Evolutionary conservation across 2,888 invertebrate genomes (phyloP).

Genomic region (Tribolium freemani): DNA sequence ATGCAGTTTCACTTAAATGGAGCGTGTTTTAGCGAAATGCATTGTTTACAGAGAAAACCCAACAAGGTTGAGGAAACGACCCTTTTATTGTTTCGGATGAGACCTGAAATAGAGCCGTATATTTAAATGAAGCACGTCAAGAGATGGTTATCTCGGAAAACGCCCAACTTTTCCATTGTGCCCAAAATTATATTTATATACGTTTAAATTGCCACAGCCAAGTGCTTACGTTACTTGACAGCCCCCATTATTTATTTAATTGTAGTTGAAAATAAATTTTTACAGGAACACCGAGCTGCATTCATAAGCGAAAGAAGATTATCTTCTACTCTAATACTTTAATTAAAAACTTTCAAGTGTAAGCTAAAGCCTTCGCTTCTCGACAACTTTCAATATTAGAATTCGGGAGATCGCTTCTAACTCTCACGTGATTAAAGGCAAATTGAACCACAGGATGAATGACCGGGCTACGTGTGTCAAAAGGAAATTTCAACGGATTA

Average conservation of each 20-base stretch:
- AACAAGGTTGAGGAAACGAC: slow-evolving; percentile 44
- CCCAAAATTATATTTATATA: slow-evolving; percentile 36
- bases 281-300: not conserved
- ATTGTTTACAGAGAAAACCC: slow-evolving; percentile 41
- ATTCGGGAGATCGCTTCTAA: slow-evolving; percentile 20
- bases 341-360: slow-evolving; percentile 30
- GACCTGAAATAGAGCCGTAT: slow-evolving; percentile 42
- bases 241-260: slow-evolving; percentile 23
- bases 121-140: slow-evolving; percentile 48
- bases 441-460: slow-evolving; percentile 22
- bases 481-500: slow-evolving; percentile 12
- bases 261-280: not conserved
- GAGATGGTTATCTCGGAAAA: slow-evolving; percentile 43
- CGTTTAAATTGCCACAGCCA: slow-evolving; percentile 17
- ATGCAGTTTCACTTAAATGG: slow-evolving; percentile 23
- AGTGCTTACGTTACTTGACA: slow-evolving; percentile 4
- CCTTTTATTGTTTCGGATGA: slow-evolving; percentile 47
- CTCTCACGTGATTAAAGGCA: slow-evolving; percentile 29
- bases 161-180: slow-evolving; percentile 41
- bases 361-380: slow-evolving; percentile 26
- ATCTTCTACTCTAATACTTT: slow-evolving; percentile 16
- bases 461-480: slow-evolving; percentile 3
- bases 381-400: slow-evolving; percentile 25
- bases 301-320: slow-evolving; percentile 1
- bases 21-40: slow-evolving; percentile 29